Evolutionary conservation across 2,888 invertebrate genomes (phyloP).

Genomic region (Spialia ferax): DNA sequence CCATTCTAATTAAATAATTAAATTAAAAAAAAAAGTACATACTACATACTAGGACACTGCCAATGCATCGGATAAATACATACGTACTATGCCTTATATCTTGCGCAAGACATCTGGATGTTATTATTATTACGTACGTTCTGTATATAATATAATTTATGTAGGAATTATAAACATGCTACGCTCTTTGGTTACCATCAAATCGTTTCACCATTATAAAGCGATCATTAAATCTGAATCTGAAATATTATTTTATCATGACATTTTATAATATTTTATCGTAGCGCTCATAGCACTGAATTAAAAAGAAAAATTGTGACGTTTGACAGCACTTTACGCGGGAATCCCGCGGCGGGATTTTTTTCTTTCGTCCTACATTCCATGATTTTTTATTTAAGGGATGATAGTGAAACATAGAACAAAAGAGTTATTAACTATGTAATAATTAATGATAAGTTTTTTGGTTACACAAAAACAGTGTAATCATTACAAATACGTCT

Average conservation of each 20-base stretch:
- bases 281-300: not conserved
- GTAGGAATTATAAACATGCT: slow-evolving; percentile 46
- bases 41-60: too few relatives aligned
- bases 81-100: too few relatives aligned
- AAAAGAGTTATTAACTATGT: too few relatives aligned
- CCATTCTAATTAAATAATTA: too few relatives aligned
- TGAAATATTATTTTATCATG: slow-evolving; percentile 34
- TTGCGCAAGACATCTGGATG: slow-evolving; percentile 57
- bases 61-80: too few relatives aligned
- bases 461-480: not conserved
- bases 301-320: not conserved
- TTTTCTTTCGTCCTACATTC: not conserved
- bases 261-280: not conserved
- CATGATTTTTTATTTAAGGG: not conserved
- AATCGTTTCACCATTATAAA: slow-evolving; percentile 54
- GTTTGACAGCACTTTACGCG: slow-evolving; percentile 1
- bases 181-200: slow-evolving; percentile 71
- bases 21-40: too few relatives aligned
- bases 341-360: not conserved
- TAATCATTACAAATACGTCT: not conserved
- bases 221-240: slow-evolving; percentile 46
- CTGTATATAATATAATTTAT: slow-evolving; percentile 50
- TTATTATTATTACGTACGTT: slow-evolving; percentile 71
- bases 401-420: too few relatives aligned
- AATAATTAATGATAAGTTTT: not conserved